These are phyloP conservation scores for Paradoxurus hermaphroditus DNA, from an alignment of 2,113 vertebrate species.

Conservation along the genomic window DNA sequence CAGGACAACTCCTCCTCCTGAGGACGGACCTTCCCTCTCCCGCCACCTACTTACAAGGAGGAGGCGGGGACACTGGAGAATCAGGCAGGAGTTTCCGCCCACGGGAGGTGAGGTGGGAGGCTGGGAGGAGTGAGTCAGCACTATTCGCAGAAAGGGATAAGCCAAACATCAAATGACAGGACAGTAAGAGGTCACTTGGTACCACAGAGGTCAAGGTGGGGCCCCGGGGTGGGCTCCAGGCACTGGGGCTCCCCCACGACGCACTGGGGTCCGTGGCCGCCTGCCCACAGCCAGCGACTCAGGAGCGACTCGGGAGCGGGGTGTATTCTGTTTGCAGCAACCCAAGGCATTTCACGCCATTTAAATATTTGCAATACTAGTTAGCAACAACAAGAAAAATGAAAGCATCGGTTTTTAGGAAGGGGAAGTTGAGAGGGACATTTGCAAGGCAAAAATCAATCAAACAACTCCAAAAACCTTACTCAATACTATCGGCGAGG, in stretches of 20 bases:
- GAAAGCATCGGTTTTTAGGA: background rate
- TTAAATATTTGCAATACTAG: background rate
- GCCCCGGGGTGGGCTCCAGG: background rate
- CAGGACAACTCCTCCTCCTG: background rate
- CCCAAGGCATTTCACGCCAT: background rate
- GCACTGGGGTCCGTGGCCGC: background rate
- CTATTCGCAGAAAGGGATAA: background rate
- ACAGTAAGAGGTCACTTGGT: background rate
- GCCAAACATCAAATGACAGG: background rate
- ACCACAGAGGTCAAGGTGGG: background rate
- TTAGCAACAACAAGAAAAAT: background rate
- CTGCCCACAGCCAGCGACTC: background rate
- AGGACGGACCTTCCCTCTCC: background rate
- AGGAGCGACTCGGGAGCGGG: fast-evolving
- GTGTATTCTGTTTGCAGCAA: background rate
- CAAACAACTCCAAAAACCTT: background rate
- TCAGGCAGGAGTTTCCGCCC: background rate
- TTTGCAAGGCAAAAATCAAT: constrained; percentile 34
- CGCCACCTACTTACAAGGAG: background rate
- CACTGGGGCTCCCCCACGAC: background rate
- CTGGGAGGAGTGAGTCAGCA: background rate
- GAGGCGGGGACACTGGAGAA: background rate
- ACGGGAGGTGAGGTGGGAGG: background rate
- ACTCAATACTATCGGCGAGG: fast-evolving
- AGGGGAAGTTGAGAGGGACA: background rate